Evolutionary conservation across 2,888 invertebrate species (phyloP), one percentile per base, ranked within the genome.

Genomic region (Idaea dimidiata): DNA sequence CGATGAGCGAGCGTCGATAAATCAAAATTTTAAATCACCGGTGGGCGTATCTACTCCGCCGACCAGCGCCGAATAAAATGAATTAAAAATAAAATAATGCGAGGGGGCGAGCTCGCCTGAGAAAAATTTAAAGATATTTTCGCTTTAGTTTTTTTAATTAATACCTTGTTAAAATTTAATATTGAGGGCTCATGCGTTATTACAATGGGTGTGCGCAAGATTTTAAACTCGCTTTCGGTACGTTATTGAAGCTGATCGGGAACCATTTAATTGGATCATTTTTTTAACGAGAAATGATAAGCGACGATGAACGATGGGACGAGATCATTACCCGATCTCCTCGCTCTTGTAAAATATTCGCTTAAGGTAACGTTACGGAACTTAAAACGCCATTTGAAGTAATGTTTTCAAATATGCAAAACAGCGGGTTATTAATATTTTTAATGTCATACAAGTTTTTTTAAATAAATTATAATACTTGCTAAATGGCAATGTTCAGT

Each of bases 91-190:
- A 91, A 91, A 90, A 87, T 86, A 86, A 87, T 72, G 73, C 83
- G 81, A 86, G 88, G 87, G 87, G 87, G 86, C 85, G 86, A 76
- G 80, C 84, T 83, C 84, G 87, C 83, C 89, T 91, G 91, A 91
- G 91, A 91, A 91, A n/a, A 90, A 91, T 87, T 90, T 86, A 87
- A 91, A 90, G 82, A 88, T 86, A 88, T 90, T 91, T 43, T 91
- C 88, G 91, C 91, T 91, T 92, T 91, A 89, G 86, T 91, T 91
- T 92, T 92, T 91, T 92, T 91, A 91, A 91, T 92, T 92, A 91
- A 91, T 92, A 91, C 92, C 92, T 92, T 92, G 92, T 92, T 92
- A 92, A 92, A 91, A 90, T 91, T 91, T 91, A 91, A 92, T 92
- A 91, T 91, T 87, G 91, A 90, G 89, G 86, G 87, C 90, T 87